phyloP scores from a whole-genome alignment of 2,888 invertebrate species.

The Sarcophaga caerulescens region DNA sequence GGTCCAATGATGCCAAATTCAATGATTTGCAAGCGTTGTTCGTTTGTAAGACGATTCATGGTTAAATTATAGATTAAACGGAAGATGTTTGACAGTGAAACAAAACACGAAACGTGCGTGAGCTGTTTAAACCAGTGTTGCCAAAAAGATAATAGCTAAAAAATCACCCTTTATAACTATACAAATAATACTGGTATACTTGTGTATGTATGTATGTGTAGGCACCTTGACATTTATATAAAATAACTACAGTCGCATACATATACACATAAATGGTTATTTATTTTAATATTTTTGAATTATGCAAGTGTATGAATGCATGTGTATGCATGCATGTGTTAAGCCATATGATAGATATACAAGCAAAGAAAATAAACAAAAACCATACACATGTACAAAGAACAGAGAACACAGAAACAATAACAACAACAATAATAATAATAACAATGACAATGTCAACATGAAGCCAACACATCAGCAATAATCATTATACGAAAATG shows the following conservation, averaged over 20 bases:
- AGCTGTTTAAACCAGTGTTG: too few species aligned
- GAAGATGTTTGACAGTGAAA: too few species aligned
- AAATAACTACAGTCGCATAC: not conserved
- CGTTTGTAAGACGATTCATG: too few species aligned
- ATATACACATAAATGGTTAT: slow-evolving; percentile 33
- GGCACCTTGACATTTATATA: slow-evolving; percentile 4
- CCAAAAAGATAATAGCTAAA: too few species aligned
- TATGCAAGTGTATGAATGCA: slow-evolving; percentile 3
- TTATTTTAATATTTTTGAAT: slow-evolving; percentile 64
- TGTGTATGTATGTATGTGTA: not conserved
- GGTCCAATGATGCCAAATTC: too few species aligned
- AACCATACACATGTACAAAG: not conserved
- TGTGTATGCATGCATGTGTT: not conserved
- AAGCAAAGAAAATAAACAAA: not conserved
- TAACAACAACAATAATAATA: not conserved
- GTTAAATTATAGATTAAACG: too few species aligned
- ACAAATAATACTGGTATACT: not conserved
- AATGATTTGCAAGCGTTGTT: too few species aligned
- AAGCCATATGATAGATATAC: too few species aligned
- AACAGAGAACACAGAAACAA: not conserved
- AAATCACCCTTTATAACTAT: too few species aligned
- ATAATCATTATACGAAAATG: slow-evolving; percentile 12
- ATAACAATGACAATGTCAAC: slow-evolving; percentile 39
- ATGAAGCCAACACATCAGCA: slow-evolving; percentile 19
- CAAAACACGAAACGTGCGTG: too few species aligned